Conservation (phyloP, 35 echinoderm and acorn worm species). For the Ophioderma brevispina region DNA sequence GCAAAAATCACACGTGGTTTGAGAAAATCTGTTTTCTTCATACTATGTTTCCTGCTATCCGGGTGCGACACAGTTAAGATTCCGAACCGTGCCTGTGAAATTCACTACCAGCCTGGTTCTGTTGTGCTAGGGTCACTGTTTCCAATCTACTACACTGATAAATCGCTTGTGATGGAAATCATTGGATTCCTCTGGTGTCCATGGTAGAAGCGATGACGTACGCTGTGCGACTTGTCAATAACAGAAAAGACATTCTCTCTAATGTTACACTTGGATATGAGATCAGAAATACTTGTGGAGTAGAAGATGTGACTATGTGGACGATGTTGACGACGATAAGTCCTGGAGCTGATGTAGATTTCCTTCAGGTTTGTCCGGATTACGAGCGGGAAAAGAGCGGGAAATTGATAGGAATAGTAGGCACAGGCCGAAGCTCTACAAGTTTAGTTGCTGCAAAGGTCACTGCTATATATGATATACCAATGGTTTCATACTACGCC, state of each 20-base stretch:
- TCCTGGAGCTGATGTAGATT: not conserved
- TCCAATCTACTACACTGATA: not conserved
- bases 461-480: not conserved
- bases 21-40: too few species aligned
- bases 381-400: not conserved
- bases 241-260: slow-evolving; percentile 20
- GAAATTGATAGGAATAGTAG: slow-evolving; percentile 10
- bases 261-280: slow-evolving; percentile 28
- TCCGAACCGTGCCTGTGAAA: not conserved
- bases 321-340: not conserved
- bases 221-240: slow-evolving; percentile 24
- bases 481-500: slow-evolving; percentile 22
- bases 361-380: not conserved
- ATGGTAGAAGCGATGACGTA: slow-evolving; percentile 30
- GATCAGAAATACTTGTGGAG: slow-evolving; percentile 32
- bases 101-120: not conserved
- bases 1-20: too few species aligned
- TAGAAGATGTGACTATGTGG: slow-evolving; percentile 11
- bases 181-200: not conserved
- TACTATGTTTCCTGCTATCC: too few species aligned
- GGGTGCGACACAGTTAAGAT: too few species aligned
- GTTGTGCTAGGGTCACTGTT: not conserved
- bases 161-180: not conserved
- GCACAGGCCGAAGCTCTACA: not conserved
- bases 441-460: slow-evolving; percentile 13